Evolutionary conservation across 2,113 vertebrate species (phyloP), one percentile per base, ranked within the genome.

Genomic region (Mandrillus leucophaeus): DNA sequence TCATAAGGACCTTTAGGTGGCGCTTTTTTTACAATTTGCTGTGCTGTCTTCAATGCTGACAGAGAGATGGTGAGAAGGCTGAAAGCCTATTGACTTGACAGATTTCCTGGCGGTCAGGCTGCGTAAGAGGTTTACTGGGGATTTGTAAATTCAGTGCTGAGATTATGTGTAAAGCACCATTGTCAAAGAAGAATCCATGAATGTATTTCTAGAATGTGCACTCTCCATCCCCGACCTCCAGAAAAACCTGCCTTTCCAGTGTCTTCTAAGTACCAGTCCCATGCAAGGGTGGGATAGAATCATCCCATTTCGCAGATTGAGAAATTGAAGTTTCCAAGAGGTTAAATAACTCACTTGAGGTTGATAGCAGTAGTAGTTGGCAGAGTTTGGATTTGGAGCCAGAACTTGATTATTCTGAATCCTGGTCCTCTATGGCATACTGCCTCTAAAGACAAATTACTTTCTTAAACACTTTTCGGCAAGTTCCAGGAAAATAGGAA

Each of bases 121-220:
- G 16, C 50, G 11, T 1, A 8, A 68, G 70, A 82, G 13, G n/a
- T 40, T 84, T 27, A 57, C 45, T 64, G 2, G 61, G 18, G n/a
- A 73, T 95, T 91, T 96, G 32, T 64, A 88, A 87, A 95, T 82
- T 89, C 70, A 52, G 40, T 59, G 35, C 43, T 30, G 72, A 93
- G 93, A 78, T 20, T 66, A 12, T 83, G 27, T 45, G 73, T 35
- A 68, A 59, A 76, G 57, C 23, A 61, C 43, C 66, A 78, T 10
- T 76, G 38, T 68, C 0, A 2, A 93, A 92, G 78, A 92, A 73
- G 81, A 75, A n/a, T 45, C 14, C 70, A 83, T 68, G 61, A 30
- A 61, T 68, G 5, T 81, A 40, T 86, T 95, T 97, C 72, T 95
- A 72, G 59, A 95, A 68, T 84, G 83, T 55, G 50, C 59, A 66